Base-by-base conservation (phyloP, 1,140 invertebrate genomes). In the Lamellibrachia luymesi region DNA sequence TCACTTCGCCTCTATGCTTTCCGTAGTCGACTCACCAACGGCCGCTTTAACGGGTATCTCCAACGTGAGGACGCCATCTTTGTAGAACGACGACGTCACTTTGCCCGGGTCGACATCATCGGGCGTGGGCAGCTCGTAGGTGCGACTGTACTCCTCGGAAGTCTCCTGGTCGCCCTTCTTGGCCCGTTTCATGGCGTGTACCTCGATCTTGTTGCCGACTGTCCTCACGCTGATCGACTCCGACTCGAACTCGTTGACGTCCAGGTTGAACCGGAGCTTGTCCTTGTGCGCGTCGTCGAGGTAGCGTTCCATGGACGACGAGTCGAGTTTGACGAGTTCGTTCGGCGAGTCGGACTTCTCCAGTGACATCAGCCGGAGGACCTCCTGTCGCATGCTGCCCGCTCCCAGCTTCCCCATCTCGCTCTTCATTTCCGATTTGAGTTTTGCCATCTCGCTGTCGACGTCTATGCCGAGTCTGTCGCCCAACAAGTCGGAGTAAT, bases 61-160 rank as follows among this genome's bases (percentile, higher is more conserved):
- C 22, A 94, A 90, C 52, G 93, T 93, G n/a, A 94, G 92, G 91
- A 94, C 93, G 8, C 93, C 93, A 92, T 94, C 93, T 90, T 94
- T 93, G 93, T 64, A 94, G 56, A 94, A 38, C 13, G 93, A 94
- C 25, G 93, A 91, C 56, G 92, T 91, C n/a, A 94, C 64, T 27
- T 92, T 94, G 50, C 51, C 93, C 22, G 92, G 51, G 51, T 93
- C 91, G 17, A 94, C 52, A 1, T 49, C 90, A 22, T 92, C 90
- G 22, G 50, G 50, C 1, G 92, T 94, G 4, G 93, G 93, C 50
- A 94, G 90, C 92, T 94, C 92, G 91, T 94, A 94, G 56, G 92
- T 80, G 49, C 93, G 92, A 90, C 92, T 93, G 92, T 92, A 94
- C 89, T 94, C 93, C 90, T 94, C 93, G 91, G 50, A 92, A 38